Evolutionary conservation across 2,888 invertebrate genomes (phyloP).

Genomic region (Syrista parreyssii): DNA sequence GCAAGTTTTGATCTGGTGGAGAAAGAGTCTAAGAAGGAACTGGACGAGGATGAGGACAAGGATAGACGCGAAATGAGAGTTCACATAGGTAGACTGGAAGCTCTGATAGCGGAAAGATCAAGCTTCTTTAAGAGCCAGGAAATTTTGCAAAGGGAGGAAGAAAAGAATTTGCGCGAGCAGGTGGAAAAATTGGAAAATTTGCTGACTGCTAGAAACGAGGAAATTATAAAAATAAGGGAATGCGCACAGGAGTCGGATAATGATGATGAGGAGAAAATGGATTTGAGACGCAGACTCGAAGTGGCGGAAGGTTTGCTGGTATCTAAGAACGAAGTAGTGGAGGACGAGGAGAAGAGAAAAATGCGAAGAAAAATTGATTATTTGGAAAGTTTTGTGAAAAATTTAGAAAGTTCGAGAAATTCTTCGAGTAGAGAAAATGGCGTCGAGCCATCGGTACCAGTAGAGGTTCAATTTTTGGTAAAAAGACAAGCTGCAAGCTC

Average conservation of each 20-base stretch:
- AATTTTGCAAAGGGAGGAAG: slow-evolving; percentile 15
- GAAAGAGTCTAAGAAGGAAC: background rate
- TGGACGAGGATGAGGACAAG: background rate
- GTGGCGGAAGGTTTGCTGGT: slow-evolving; percentile 10
- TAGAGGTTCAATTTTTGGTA: background rate
- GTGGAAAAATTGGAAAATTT: slow-evolving; percentile 25
- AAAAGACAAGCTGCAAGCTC: background rate
- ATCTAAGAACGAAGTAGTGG: background rate
- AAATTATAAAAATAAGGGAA: background rate
- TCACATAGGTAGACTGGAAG: slow-evolving; percentile 28
- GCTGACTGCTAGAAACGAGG: background rate
- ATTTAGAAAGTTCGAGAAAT: background rate
- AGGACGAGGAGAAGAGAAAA: background rate
- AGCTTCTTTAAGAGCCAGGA: background rate
- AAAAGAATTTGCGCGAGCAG: slow-evolving; percentile 20
- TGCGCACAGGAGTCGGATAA: background rate
- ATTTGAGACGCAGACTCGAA: slow-evolving; percentile 3
- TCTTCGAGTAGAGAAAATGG: background rate
- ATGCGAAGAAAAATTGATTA: background rate
- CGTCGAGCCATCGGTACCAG: background rate
- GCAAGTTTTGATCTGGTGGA: background rate
- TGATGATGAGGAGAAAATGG: slow-evolving; percentile 10
- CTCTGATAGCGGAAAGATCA: slow-evolving; percentile 17
- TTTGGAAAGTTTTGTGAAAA: background rate
- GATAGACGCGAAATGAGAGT: slow-evolving; percentile 16